phyloP scores from a whole-genome alignment of 1,140 invertebrate genomes.

The Proctacanthus coquilletti region DNA sequence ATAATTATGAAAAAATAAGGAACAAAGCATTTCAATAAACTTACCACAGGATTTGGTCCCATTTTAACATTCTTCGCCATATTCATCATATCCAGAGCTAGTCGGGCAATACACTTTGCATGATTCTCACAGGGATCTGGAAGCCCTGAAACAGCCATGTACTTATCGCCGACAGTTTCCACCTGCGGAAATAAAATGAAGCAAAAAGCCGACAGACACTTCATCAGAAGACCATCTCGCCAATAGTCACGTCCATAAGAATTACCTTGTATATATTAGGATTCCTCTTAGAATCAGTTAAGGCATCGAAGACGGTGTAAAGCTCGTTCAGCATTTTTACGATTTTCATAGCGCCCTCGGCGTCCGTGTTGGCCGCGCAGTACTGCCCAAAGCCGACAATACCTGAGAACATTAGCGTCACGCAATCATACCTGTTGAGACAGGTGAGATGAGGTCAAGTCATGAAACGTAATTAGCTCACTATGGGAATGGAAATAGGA shows the following conservation, averaged over 20 bases:
- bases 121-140: slow-evolving; percentile 84
- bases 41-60: slow-evolving; percentile 73
- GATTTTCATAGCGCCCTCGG: slow-evolving; percentile 80
- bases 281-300: slow-evolving; percentile 82
- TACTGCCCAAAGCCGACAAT: slow-evolving; percentile 85
- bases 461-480: too few relatives aligned
- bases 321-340: slow-evolving; percentile 81
- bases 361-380: slow-evolving; percentile 71
- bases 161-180: slow-evolving; percentile 98
- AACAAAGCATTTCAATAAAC: too few relatives aligned
- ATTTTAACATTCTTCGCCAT: slow-evolving; percentile 71
- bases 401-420: slow-evolving; percentile 85
- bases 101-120: slow-evolving; percentile 78
- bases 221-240: too few relatives aligned
- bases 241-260: slow-evolving; percentile 3
- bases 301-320: slow-evolving; percentile 79
- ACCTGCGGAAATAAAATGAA: slow-evolving; percentile 64
- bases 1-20: too few relatives aligned
- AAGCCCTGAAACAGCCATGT: slow-evolving; percentile 95
- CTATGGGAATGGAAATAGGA: too few relatives aligned
- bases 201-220: too few relatives aligned
- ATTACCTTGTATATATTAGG: slow-evolving; percentile 88
- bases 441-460: too few relatives aligned
- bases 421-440: slow-evolving; percentile 55
- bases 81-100: slow-evolving; percentile 95